phyloP scores from a whole-genome alignment of 2,113 vertebrate species.

The Pelusios castaneus region DNA sequence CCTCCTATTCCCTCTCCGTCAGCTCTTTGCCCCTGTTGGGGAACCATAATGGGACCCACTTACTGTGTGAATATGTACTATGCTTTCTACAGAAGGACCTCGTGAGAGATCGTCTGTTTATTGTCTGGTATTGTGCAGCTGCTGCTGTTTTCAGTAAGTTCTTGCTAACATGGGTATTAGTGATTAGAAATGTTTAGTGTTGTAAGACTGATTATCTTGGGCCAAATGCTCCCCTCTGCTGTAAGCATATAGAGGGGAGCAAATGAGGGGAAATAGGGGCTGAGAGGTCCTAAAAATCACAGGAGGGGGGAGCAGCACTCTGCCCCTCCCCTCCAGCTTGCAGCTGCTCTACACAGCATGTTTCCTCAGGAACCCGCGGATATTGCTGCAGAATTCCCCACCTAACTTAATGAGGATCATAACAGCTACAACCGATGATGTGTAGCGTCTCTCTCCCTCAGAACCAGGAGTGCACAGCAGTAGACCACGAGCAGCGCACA shows the following conservation, averaged over 20 bases:
- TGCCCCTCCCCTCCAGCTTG: neutral
- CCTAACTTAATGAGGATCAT: neutral
- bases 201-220: slow-evolving; percentile 30
- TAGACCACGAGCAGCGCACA: rapidly evolving
- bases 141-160: slow-evolving; percentile 17
- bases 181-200: slow-evolving; percentile 30
- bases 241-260: neutral
- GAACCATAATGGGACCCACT: slow-evolving; percentile 9
- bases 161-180: slow-evolving; percentile 15
- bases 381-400: neutral
- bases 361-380: neutral
- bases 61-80: neutral
- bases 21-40: neutral
- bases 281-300: slow-evolving; percentile 19
- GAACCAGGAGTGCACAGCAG: neutral
- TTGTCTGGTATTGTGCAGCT: slow-evolving; percentile 1
- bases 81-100: slow-evolving; percentile 19
- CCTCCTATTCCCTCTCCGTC: neutral
- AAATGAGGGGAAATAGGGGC: neutral
- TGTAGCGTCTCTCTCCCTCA: neutral
- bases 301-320: neutral
- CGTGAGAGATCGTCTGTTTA: slow-evolving; percentile 22
- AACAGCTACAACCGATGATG: neutral
- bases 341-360: neutral
- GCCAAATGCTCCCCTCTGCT: slow-evolving; percentile 37